phyloP scores from a whole-genome alignment of 2,113 vertebrate genomes.

The Mola mola region DNA sequence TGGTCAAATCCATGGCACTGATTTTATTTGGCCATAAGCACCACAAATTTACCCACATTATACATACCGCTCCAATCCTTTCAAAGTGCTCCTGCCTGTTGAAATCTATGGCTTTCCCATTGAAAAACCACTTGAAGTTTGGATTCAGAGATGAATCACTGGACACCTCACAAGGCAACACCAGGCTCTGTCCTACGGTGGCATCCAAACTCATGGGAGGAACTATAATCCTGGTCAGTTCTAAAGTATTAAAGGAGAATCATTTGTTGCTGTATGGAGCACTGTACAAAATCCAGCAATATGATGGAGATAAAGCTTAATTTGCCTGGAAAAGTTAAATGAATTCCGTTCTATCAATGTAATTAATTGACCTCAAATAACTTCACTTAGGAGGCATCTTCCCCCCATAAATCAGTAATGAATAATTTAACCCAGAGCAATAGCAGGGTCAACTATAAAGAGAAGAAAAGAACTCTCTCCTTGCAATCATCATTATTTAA shows the following conservation, averaged over 20 bases:
- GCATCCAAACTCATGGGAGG: constrained; percentile 87
- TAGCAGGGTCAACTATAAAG: constrained; percentile 48
- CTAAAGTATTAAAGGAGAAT: constrained; percentile 70
- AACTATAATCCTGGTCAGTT: constrained; percentile 84
- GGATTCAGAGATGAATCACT: constrained; percentile 84
- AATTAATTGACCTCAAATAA: constrained; percentile 67
- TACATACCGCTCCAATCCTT: constrained; percentile 88
- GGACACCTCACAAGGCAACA: constrained; percentile 88
- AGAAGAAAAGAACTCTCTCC: constrained; percentile 23
- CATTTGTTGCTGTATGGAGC: constrained; percentile 1
- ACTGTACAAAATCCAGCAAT: constrained; percentile 27
- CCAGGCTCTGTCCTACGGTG: constrained; percentile 89
- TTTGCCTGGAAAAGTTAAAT: constrained; percentile 47
- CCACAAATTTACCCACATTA: too few relatives aligned
- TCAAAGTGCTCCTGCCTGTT: constrained; percentile 87
- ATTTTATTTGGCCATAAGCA: too few relatives aligned
- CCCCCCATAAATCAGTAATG: constrained; percentile 45
- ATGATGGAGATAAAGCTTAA: constrained; percentile 55
- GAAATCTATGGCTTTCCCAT: constrained; percentile 85
- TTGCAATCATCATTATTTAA: constrained; percentile 62
- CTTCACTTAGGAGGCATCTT: constrained; percentile 49
- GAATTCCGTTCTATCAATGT: constrained; percentile 44
- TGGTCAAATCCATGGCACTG: too few relatives aligned
- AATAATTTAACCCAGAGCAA: constrained; percentile 68
- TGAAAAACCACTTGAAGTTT: constrained; percentile 88